Evolutionary conservation across 2,888 invertebrate species (phyloP), one percentile per base, ranked within the genome.

Genomic region (Nemotelus pantherinus): DNA sequence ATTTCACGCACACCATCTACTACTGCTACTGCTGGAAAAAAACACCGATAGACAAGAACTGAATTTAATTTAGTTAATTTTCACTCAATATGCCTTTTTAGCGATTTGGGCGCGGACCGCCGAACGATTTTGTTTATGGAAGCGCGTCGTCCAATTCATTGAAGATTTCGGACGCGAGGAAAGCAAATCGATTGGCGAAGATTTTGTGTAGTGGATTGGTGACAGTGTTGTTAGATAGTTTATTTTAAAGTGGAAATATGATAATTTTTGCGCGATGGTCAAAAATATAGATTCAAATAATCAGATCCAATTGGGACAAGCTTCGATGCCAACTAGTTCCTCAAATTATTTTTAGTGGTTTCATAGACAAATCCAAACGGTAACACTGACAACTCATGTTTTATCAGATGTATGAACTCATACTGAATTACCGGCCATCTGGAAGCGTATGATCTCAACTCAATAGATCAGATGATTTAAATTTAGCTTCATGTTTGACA

Each of bases 361-460:
- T 25, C 25, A 25, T 25, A 25, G 25, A 25, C 25, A 25, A 25
- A 25, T 25, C 25, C 25, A 25, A 25, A 25, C 25, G 25, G 25
- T 25, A 25, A 25, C 25, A 1, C 25, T 25, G 25, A 25, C 25
- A 25, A 25, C 25, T 25, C 25, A 25, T 25, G 25, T 25, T 25
- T 25, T 25, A 25, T 25, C 25, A 25, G 25, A 25, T 25, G 25
- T 25, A 25, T 25, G 25, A 25, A 25, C 25, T 25, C 25, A 25
- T 25, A 25, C 25, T 25, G 25, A 3, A 43, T 55, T 10, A 39
- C 5, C n/a, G 3, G 9, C 39, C 70, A 70, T 70, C 70, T 70
- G 55, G 70, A 70, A 50, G n/a, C 3, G 5, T 7, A 55, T 70
- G 70, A 70, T 70, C 70, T 70, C 70, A 70, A 70, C 43, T 70